A percentile compares a stretch with the other conserved stretches of the same genome.
phyloP scores from a whole-genome alignment of 2,113 vertebrate genomes.

The Illadopsis cleaveri region DNA sequence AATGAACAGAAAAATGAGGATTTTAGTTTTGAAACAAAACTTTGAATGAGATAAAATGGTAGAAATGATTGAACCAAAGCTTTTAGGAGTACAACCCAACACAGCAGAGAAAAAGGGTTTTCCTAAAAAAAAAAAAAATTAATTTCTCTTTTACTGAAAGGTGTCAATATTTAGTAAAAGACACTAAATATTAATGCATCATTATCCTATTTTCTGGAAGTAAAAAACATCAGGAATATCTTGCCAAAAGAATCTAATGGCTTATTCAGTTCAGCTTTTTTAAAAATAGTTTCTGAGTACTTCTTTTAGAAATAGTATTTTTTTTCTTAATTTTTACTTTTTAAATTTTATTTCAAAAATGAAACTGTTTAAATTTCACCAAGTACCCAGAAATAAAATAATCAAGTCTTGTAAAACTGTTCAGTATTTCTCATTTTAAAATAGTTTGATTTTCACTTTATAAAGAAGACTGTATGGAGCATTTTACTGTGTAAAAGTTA shows the following conservation, averaged over 20 bases:
- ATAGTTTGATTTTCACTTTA: neutral
- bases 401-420: neutral
- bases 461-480: neutral
- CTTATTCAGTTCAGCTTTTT: neutral
- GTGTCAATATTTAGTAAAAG: neutral
- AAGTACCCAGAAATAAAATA: neutral
- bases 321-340: neutral
- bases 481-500: neutral
- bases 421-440: neutral
- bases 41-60: neutral
- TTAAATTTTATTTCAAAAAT: neutral
- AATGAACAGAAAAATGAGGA: neutral
- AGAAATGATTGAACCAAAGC: neutral
- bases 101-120: neutral
- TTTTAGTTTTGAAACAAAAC: neutral
- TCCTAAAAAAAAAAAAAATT: too few relatives aligned
- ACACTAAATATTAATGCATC: neutral
- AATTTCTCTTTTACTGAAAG: neutral
- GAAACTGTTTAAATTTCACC: neutral
- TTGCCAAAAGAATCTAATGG: neutral
- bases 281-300: neutral
- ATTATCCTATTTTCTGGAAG: neutral
- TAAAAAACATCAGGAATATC: neutral
- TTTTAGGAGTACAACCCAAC: neutral
- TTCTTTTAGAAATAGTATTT: neutral